Evolutionary conservation across 2,888 invertebrate genomes (phyloP), one percentile per base, ranked within the genome.

Genomic region (Drosophila basisetae): DNA sequence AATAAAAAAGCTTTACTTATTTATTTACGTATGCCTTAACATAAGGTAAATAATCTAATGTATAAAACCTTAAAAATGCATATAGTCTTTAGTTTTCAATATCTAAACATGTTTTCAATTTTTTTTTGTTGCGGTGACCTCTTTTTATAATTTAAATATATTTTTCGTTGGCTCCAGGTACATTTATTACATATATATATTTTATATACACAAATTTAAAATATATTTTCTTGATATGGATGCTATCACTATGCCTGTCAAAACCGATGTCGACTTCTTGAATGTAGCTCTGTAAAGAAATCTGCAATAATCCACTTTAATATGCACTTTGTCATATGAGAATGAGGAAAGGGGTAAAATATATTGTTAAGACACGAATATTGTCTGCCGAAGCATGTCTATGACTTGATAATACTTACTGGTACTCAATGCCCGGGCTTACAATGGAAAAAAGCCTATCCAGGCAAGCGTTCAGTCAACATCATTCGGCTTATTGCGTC

Each of bases 401-500:
- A 65, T 56, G 62, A 63, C 62, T 63, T 72, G 67, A 83, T 85
- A 83, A 73, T 83, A 70, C 80, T 80, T 75, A 82, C 66, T 64
- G 59, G 60, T 85, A 60, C 78, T 82, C 78, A 78, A 82, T 80
- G 67, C 53, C 30, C 4, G 47, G 63, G 56, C 50, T 80, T 81
- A 80, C 80, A 80, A 81, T 68, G 61, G 66, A 74, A 63, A 69
- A 84, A 72, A 73, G 89, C 86, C 84, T 84, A 88, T 85, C 71
- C 53, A 69, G 70, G 31, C 70, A 70, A 54, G 66, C 61, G 75
- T 80, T 73, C 70, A 73, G 85, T 75, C 85, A 82, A 82, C 78
- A 84, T 77, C 75, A 73, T 73, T 72, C 85, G 63, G 89, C 75
- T 88, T 88, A 88, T 78, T 73, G 69, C 73, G 49, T 66, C 68